Evolutionary conservation across 2,888 invertebrate genomes (phyloP).

Genomic region (Thera britannica): DNA sequence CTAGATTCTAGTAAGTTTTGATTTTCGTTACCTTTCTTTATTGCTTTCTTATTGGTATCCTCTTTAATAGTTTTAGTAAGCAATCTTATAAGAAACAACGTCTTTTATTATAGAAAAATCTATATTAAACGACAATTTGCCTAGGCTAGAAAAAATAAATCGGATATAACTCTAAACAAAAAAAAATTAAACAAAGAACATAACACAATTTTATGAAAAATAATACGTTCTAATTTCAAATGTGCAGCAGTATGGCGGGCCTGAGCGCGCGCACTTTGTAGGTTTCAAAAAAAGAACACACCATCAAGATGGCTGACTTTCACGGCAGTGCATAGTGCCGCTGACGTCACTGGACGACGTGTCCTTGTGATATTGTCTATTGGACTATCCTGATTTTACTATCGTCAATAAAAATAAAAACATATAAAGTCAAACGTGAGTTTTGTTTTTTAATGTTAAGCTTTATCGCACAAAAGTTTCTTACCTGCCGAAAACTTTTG

Average conservation of each 20-base stretch:
- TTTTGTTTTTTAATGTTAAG: conserved; percentile 28
- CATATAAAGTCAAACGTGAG: conserved; percentile 26
- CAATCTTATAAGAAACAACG: not conserved
- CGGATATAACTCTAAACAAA: not conserved
- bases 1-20: no score
- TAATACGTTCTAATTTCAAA: conserved; percentile 51
- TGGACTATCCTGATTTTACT: conserved; percentile 52
- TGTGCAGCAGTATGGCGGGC: conserved; percentile 62
- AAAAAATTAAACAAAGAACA: not conserved
- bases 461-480: conserved; percentile 27
- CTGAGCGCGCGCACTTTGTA: conserved; percentile 75
- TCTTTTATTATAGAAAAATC: no score
- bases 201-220: conserved; percentile 8
- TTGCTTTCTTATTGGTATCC: not conserved
- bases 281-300: conserved; percentile 81
- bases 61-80: not conserved
- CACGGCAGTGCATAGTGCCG: conserved; percentile 78
- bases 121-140: no score
- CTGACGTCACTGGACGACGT: conserved; percentile 82
- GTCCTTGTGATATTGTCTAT: conserved; percentile 75
- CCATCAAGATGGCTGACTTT: conserved; percentile 82
- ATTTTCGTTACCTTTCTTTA: no score
- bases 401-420: conserved; percentile 41
- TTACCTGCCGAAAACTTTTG: conserved; percentile 6
- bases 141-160: no score